Percentiles rank a stretch among this genome's conserved stretches.
Conservation (phyloP, 2,113 vertebrate genomes). For the Tringa solitaria region DNA sequence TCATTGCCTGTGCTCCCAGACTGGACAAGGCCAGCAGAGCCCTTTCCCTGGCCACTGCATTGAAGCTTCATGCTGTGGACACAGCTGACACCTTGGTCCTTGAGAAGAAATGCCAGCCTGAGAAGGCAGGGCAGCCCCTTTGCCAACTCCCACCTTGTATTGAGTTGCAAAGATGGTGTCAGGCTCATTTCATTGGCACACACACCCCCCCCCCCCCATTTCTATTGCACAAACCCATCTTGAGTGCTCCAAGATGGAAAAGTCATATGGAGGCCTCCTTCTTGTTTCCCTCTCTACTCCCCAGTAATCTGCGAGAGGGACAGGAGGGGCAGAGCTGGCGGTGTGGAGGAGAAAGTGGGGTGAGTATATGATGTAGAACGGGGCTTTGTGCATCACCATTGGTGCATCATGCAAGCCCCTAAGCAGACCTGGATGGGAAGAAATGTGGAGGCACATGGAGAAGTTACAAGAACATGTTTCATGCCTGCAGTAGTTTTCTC, state of each 20-base stretch:
- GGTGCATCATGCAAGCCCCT: too few relatives aligned
- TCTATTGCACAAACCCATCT: not conserved
- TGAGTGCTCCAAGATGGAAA: not conserved
- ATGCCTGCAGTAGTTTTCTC: not conserved
- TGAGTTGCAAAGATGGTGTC: too few relatives aligned
- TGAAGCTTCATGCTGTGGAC: not conserved
- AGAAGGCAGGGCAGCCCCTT: too few relatives aligned
- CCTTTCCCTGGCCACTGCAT: not conserved
- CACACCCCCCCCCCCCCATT: not conserved
- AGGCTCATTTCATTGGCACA: too few relatives aligned
- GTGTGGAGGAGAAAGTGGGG: not conserved
- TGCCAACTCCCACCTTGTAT: too few relatives aligned
- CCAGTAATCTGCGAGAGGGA: not conserved
- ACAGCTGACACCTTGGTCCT: not conserved
- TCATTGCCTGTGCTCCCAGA: not conserved
- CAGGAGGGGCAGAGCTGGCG: not conserved
- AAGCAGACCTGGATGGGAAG: too few relatives aligned
- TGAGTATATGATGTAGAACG: not conserved
- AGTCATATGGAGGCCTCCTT: not conserved
- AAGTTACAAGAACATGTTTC: not conserved
- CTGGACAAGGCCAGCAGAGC: not conserved
- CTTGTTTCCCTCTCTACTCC: not conserved
- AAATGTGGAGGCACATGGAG: not conserved
- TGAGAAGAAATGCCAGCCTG: too few relatives aligned
- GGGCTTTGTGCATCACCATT: not conserved